Conservation (phyloP, 2,797 vertebrate species). For the Sciurus carolinensis region DNA sequence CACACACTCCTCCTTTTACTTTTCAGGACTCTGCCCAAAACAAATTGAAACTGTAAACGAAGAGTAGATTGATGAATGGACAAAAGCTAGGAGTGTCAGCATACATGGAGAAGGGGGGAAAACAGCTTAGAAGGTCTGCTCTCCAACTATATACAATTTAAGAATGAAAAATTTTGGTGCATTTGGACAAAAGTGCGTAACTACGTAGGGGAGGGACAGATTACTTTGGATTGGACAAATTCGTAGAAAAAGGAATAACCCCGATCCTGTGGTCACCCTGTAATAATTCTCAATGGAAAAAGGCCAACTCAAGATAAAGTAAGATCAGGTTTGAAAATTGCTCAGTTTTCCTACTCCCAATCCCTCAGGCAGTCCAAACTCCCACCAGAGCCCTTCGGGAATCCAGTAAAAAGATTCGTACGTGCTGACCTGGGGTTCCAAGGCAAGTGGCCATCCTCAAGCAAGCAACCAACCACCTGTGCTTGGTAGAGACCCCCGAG, state of each 20-base stretch:
- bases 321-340: neutral
- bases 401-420: neutral
- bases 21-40: conserved; percentile 41
- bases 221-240: conserved; percentile 58
- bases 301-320: conserved; percentile 60
- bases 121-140: neutral
- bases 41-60: conserved; percentile 65
- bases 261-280: neutral
- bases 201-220: neutral
- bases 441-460: neutral
- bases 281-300: conserved; percentile 47
- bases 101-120: neutral
- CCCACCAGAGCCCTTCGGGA: neutral
- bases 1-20: neutral
- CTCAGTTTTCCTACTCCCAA: neutral
- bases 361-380: neutral
- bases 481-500: neutral
- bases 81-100: conserved; percentile 20
- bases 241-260: conserved; percentile 38
- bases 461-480: conserved; percentile 53
- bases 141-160: neutral
- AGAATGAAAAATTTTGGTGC: neutral
- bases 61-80: neutral
- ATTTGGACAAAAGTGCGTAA: neutral
- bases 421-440: neutral